Evolutionary conservation across 2,797 vertebrate genomes (phyloP), one percentile per base, ranked within the genome.

Genomic region (Parauchenoglanis ngamensis): DNA sequence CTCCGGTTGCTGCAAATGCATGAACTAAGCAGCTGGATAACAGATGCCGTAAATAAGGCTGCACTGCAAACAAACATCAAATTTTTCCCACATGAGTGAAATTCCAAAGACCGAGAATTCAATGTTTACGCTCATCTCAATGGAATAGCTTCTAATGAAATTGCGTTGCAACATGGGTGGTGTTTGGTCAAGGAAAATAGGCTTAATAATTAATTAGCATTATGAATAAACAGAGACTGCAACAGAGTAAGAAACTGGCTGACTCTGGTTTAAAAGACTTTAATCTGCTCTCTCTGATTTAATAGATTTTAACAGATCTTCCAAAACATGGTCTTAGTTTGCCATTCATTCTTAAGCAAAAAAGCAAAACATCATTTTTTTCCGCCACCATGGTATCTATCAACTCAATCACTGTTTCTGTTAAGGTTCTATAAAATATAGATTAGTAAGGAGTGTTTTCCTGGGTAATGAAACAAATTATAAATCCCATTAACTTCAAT

Each of bases 41-140:
- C 88, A 85, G 78, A 89, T 85, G 83, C 23, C 3, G 61, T 85
- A 85, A 85, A 85, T 75, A 87, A 73, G 46, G 44, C 80, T 83
- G 63, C 80, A n/a, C 78, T 52, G 72, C 77, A 84, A 82, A 83
- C 79, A 83, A 88, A 85, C 77, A 72, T 80, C 67, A 85, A 7
- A 49, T 40, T 44, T 85, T 88, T 77, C 44, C 77, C 84, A 85
- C 67, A 59, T 68, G 76, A 88, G 83, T 81, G 65, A 7, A 81
- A 85, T 52, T 85, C 65, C 76, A 76, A 57, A 52, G 35, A 21
- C 57, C 3, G 44, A 81, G 57, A 85, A 80, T 72, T 28, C 57
- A 61, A 31, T 68, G 76, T 80, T 73, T 63, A 73, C 10, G 10
- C 52, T 25, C 46, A 56, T 31, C 87, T 44, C 77, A 73, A 88